Evolutionary conservation across 2,797 vertebrate genomes (phyloP), one percentile per base, ranked within the genome.

Genomic region (Microctenopoma lineatum): DNA sequence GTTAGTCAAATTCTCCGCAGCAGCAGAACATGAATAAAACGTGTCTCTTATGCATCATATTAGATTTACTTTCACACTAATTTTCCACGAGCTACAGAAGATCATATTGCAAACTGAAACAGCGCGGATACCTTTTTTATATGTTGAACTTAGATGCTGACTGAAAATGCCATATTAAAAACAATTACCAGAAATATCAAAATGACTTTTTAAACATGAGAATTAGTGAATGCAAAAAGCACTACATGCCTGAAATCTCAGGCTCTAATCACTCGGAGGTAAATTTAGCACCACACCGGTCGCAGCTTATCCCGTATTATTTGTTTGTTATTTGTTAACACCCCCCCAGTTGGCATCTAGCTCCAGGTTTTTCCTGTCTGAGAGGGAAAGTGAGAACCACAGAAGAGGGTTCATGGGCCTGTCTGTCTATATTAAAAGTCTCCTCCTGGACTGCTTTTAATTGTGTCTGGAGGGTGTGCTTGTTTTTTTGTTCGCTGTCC

Each of bases 381-480:
- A 46, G 56, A 53, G 51, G 27, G 58, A 47, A 61, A 51, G 52
- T 1, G 7, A 34, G 32, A 45, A 42, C 44, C 68, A 42, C 65
- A 44, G 65, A 52, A 51, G 55, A 79, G 36, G 42, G 54, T 58
- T 64, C 27, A 41, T 3, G 16, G 63, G 41, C 59, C 64, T 81
- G 65, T 80, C 81, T 63, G 41, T 75, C 57, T 69, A 45, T 83
- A 80, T 75, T 79, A 80, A 81, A 72, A 65, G 70, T 82, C 84
- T 61, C 58, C 46, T 27, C 34, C 59, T 36, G 65, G 32, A 42
- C 63, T 62, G 52, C 46, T 84, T 82, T 85, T 87, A 90, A 89
- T 89, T 87, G 80, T 88, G 61, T 77, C 85, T 75, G 45, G 46
- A 81, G 80, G 85, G 75, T 82, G 63, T 72, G 63, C 83, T 79